Evolutionary conservation across 2,113 vertebrate species (phyloP), one percentile per base, ranked within the genome.

Genomic region (Saguinus imperator): DNA sequence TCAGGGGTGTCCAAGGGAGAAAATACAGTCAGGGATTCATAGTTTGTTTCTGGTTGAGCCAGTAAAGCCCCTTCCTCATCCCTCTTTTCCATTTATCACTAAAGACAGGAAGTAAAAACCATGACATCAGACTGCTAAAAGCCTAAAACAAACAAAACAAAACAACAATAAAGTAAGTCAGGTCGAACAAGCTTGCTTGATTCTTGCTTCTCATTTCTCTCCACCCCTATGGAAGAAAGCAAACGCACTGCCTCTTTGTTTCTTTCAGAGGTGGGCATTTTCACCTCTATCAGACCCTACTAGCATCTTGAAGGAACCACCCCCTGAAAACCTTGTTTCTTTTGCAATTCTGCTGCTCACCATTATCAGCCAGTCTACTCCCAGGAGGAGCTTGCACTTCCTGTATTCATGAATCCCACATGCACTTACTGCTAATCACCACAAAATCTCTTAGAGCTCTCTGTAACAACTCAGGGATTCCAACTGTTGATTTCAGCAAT

Each of bases 371-470:
- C 82, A 37, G 2, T 20, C 75, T 1, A 14, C 32, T 79, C 58
- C 25, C 55, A 83, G 58, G 57, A 87, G 57, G 17, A 81, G 16
- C 1, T 2, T 8, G 27, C 13, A 11, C 13, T 50, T 4, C 5
- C 6, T 29, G 16, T 58, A 1, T 76, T 57, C 17, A 1, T 66
- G 32, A 83, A 40, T 11, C 68, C 55, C 76, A 12, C 5, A 2
- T 0, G 0, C 43, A 17, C 76, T 43, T 64, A 0, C 64, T 16
- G 14, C 50, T 9, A 17, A 6, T 75, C 8, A 0, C 14, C 5
- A 0, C 8, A 23, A 17, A 48, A 35, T 52, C 50, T 37, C 83
- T 77, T 50, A 45, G 29, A 8, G 0, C 14, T 55, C 25, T 66
- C 50, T 50, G 8, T 25, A 37, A 1, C 32, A 37, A 11, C 25